Conservation (phyloP, 2,888 invertebrate species). For the Thalpophila matura region DNA sequence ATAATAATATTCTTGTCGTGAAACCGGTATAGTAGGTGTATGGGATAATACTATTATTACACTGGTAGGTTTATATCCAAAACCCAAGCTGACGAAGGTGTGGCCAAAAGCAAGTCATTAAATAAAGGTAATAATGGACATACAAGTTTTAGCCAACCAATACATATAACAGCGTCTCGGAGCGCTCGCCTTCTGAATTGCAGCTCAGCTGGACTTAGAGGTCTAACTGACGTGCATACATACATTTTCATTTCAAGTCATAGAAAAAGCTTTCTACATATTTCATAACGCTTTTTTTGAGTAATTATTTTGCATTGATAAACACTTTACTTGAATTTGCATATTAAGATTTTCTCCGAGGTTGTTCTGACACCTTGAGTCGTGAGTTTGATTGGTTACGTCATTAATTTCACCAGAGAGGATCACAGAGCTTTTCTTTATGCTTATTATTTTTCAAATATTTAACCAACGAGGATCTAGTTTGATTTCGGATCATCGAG, state of each 20-base stretch:
- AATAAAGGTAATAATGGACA: conserved; percentile 57
- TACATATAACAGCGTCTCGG: conserved; percentile 73
- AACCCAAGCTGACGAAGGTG: background rate
- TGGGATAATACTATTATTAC: no score
- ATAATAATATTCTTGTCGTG: no score
- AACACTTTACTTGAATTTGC: conserved; percentile 35
- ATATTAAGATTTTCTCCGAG: conserved; percentile 5
- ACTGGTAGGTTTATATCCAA: background rate
- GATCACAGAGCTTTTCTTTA: background rate
- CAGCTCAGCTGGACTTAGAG: conserved; percentile 60
- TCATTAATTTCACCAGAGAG: background rate
- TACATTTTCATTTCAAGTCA: conserved; percentile 47
- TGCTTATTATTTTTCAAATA: background rate
- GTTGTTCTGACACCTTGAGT: conserved; percentile 37
- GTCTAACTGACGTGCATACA: conserved; percentile 55
- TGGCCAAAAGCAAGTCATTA: no score
- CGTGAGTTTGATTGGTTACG: background rate
- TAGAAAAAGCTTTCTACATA: background rate
- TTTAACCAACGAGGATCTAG: background rate
- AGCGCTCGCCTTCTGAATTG: conserved; percentile 65
- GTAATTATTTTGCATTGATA: conserved; percentile 6
- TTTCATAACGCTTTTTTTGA: background rate
- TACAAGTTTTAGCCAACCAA: conserved; percentile 78
- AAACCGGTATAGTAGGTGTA: no score
- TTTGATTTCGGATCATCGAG: no score